Conservation (phyloP, 92 coral and sea anemone species). For the Phenganax marumi region DNA sequence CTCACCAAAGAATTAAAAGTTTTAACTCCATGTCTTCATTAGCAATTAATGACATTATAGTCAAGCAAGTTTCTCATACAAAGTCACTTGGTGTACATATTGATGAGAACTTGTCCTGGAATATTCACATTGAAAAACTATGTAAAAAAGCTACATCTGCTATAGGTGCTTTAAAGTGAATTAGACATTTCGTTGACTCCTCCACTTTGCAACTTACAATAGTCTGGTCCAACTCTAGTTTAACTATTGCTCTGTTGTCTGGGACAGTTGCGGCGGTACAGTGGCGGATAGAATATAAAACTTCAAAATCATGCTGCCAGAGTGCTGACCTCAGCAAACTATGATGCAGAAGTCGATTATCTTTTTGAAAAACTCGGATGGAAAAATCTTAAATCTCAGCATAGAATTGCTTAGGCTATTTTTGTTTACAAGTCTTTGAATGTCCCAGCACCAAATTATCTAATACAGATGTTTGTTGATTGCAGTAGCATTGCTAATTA, state of each 20-base stretch:
- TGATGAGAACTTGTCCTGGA: conserved; percentile 24
- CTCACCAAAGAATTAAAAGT: conserved; percentile 13
- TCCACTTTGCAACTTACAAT: conserved; percentile 39
- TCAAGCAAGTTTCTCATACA: conserved; percentile 18
- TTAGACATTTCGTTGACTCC: conserved; percentile 45
- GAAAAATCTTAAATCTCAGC: conserved; percentile 47
- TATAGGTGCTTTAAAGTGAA: conserved; percentile 37
- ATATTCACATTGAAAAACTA: too few species aligned
- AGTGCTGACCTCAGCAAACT: not conserved
- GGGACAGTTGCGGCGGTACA: not conserved
- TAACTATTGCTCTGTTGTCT: conserved; percentile 21
- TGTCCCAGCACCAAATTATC: conserved; percentile 52
- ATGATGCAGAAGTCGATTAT: conserved; percentile 43
- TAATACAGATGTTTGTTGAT: conserved; percentile 27
- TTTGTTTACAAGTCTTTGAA: conserved; percentile 54
- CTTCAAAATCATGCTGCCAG: not conserved
- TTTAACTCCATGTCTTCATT: conserved; percentile 1
- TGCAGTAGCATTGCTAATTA: not conserved
- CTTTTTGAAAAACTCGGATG: conserved; percentile 48
- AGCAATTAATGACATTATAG: conserved; percentile 24
- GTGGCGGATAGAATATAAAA: not conserved
- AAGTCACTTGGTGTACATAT: conserved; percentile 39
- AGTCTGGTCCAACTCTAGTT: conserved; percentile 49
- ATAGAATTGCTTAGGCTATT: conserved; percentile 35
- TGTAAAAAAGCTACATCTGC: conserved; percentile 23